Percentiles rank a stretch among this genome's conserved stretches.
These are phyloP conservation scores for Neoniphon sammara DNA, from an alignment of 2,797 vertebrate genomes.

Conservation along the genomic window DNA sequence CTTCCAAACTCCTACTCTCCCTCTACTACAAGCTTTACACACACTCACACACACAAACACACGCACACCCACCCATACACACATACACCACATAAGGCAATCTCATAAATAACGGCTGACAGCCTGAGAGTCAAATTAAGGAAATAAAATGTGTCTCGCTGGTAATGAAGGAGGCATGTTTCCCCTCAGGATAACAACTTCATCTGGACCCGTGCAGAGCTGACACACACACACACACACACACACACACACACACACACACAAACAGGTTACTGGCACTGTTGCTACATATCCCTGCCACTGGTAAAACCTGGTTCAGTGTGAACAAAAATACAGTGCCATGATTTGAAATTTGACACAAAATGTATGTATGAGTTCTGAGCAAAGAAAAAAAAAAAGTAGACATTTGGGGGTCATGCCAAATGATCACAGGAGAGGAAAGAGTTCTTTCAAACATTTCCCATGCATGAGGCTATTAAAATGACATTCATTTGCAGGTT, in stretches of 20 bases:
- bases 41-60: conserved; percentile 34
- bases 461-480: conserved; percentile 81
- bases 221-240: conserved; percentile 37
- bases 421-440: conserved; percentile 79
- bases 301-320: conserved; percentile 47
- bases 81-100: conserved; percentile 38
- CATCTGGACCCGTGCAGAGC: conserved; percentile 61
- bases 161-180: conserved; percentile 80
- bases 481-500: conserved; percentile 81
- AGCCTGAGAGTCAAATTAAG: conserved; percentile 80
- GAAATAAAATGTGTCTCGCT: conserved; percentile 77
- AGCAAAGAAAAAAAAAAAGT: conserved; percentile 67
- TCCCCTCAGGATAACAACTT: conserved; percentile 74
- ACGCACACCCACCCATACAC: neutral
- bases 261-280: conserved; percentile 49
- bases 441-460: conserved; percentile 81
- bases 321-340: conserved; percentile 56
- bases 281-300: conserved; percentile 47
- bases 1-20: conserved; percentile 26
- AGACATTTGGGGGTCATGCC: conserved; percentile 75
- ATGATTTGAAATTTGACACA: conserved; percentile 78
- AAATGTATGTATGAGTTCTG: conserved; percentile 78
- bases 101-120: conserved; percentile 78
- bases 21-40: conserved; percentile 56
- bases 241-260: conserved; percentile 24